Conservation (phyloP, 35 echinoderm and acorn worm genomes). For the Chiridota heheva region DNA sequence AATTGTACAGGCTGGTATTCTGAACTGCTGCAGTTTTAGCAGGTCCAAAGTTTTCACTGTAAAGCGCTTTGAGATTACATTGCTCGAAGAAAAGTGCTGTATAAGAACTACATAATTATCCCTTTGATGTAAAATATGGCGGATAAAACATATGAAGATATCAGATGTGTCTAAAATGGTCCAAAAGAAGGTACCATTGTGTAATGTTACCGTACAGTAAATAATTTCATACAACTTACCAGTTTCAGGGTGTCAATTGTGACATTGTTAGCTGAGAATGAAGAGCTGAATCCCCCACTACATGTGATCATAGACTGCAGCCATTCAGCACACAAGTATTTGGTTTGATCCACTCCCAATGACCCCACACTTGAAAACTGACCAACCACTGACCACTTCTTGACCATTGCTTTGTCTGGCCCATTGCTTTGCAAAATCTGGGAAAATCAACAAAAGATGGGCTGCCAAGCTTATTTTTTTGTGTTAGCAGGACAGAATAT, state of each 20-base stretch:
- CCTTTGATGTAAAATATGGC: no score
- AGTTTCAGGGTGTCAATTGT: conserved; percentile 69
- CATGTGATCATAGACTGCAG: conserved; percentile 68
- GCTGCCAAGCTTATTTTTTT: no score
- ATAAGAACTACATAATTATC: no score
- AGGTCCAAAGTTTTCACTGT: no score
- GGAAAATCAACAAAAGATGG: not conserved
- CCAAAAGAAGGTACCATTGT: not conserved
- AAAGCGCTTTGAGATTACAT: no score
- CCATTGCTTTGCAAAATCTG: conserved; percentile 62
- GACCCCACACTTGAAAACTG: conserved; percentile 96
- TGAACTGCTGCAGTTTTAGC: no score
- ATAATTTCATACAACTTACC: conserved; percentile 48
- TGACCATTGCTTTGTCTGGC: conserved; percentile 31
- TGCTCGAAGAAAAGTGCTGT: no score
- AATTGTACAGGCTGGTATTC: no score
- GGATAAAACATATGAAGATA: not conserved
- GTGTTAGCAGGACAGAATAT: no score
- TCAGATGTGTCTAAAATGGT: not conserved
- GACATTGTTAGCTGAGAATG: conserved; percentile 38
- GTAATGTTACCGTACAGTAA: not conserved
- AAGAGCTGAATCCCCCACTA: conserved; percentile 33
- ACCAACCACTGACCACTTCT: conserved; percentile 82
- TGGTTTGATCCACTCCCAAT: conserved; percentile 75
- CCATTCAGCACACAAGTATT: conserved; percentile 85